Base-by-base conservation (phyloP, 2,888 invertebrate species). In the Callimorpha dominula region DNA sequence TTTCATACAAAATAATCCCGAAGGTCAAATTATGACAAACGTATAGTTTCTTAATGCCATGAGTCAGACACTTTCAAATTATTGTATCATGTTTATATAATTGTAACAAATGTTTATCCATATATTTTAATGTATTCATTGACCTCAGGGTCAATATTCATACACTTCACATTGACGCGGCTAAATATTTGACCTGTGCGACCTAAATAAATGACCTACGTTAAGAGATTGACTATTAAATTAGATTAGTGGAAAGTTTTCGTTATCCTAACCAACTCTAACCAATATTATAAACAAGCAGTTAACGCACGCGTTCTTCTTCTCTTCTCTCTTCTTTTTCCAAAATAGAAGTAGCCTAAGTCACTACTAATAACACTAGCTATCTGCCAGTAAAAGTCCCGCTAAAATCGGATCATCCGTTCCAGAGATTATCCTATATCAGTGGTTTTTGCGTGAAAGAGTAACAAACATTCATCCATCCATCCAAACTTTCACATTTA, bases 51-150 rank as follows among this genome's bases (percentile, higher is more conserved):
- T 46, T 54, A 64, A 70, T 63, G 60, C 6, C 4, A 15, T 70
- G 70, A 70, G 5, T 70, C 64, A 70, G 46, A 65, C n/a, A 65
- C 57, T 70, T 65, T 70, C 70, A 70, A 70, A 70, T 46, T 57
- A 65, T 70, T 65, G 52, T 70, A 70, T 57, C 70, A 65, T 49
- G 3, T 8, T 70, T 70, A 70, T 46, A 70, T 70, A 70, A 70
- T 31, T 43, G 40, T 54, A 46, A 65, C 64, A 65, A 64, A 70
- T 70, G 52, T 52, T 9, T 46, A 46, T 43, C 20, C 43, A 68
- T 68, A 54, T 67, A 17, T 66, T 60, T 71, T 50, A 66, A 66
- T 60, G 12, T 71, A 71, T 43, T 11, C 71, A 12, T 9, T 66
- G 71, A 71, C 71, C 71, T 66, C 60, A 60, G 40, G 71, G 71